These are phyloP conservation scores for Eidolon dupreanum DNA, from an alignment of 2,797 vertebrate genomes.

Conservation along the genomic window DNA sequence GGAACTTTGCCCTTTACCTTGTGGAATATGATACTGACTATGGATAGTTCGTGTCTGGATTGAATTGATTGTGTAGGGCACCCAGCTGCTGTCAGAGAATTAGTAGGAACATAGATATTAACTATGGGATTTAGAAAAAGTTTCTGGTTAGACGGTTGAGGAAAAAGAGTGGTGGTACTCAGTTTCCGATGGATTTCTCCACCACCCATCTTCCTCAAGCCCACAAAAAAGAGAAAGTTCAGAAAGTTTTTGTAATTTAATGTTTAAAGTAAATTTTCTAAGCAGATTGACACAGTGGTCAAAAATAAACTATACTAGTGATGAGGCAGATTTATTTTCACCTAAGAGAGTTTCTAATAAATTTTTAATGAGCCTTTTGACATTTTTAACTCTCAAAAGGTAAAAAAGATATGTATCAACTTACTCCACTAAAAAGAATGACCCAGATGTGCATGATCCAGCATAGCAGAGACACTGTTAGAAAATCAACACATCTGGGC, in stretches of 20 bases:
- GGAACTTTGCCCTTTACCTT: background rate
- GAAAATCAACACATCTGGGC: background rate
- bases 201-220: background rate
- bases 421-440: background rate
- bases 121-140: background rate
- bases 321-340: background rate
- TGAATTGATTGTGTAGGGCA: background rate
- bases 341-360: background rate
- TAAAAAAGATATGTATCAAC: background rate
- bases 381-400: background rate
- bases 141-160: background rate
- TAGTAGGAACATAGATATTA: background rate
- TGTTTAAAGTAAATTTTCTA: conserved; percentile 2
- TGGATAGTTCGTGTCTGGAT: background rate
- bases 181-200: background rate
- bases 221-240: background rate
- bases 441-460: background rate
- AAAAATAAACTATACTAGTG: conserved; percentile 30
- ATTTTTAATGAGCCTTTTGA: background rate
- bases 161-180: background rate
- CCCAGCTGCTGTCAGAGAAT: background rate
- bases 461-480: background rate
- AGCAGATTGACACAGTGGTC: background rate
- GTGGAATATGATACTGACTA: background rate
- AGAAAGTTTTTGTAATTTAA: background rate